Conservation (phyloP, 1,140 invertebrate species). For the Aphidius gifuensis region DNA sequence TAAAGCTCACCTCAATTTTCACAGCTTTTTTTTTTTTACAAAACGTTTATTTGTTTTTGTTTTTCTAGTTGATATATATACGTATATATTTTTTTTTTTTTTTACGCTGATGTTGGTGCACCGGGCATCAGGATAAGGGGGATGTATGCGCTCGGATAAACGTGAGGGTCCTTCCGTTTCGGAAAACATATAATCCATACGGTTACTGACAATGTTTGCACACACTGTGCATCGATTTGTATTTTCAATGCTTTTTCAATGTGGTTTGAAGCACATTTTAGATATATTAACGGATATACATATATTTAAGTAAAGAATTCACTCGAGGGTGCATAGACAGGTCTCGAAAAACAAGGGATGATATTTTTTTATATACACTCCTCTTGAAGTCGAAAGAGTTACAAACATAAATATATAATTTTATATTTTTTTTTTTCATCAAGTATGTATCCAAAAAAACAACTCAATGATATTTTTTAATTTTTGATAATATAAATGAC, state of each 20-base stretch:
- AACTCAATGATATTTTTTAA: no score
- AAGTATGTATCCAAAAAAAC: no score
- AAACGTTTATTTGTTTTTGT: background rate
- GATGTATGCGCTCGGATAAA: constrained; percentile 38
- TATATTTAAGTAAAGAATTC: constrained; percentile 7
- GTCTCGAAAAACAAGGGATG: background rate
- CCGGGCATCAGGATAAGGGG: background rate
- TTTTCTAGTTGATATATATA: no score
- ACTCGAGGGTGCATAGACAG: constrained; percentile 7
- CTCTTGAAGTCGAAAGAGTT: no score
- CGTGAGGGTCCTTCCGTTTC: constrained; percentile 47
- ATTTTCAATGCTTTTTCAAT: constrained; percentile 21
- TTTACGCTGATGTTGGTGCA: background rate
- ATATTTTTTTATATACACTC: no score
- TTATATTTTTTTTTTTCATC: no score
- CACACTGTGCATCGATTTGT: constrained; percentile 24
- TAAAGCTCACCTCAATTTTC: background rate
- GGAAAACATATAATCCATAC: constrained; percentile 40
- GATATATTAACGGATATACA: constrained; percentile 4
- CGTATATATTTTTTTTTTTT: background rate
- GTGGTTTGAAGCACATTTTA: constrained; percentile 21
- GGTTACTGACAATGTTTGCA: constrained; percentile 25
- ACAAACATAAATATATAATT: no score
- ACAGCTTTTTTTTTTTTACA: background rate
- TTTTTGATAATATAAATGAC: no score